These are phyloP conservation scores for Heterodera schachtii DNA, from an alignment of 1,140 invertebrate species.

Conservation along the genomic window DNA sequence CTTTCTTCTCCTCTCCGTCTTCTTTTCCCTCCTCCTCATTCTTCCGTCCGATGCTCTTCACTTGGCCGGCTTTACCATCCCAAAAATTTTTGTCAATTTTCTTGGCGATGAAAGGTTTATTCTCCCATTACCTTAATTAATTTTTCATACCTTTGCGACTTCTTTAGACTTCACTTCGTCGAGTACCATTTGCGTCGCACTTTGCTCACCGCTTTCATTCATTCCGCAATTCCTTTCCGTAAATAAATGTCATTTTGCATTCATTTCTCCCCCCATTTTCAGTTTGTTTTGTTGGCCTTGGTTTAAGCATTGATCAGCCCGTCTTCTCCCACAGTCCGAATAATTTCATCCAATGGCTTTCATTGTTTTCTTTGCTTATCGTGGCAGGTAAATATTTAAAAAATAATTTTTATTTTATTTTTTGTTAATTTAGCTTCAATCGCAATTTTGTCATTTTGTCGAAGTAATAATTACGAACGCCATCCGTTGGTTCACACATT, in stretches of 20 bases:
- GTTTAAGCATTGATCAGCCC: slow-evolving; percentile 31
- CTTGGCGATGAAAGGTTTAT: slow-evolving; percentile 36
- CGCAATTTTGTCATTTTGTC: slow-evolving; percentile 3
- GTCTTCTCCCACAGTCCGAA: slow-evolving; percentile 32
- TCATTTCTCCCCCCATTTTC: slow-evolving; percentile 23
- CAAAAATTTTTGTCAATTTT: slow-evolving; percentile 38
- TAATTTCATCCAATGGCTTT: slow-evolving; percentile 32
- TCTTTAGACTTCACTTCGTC: slow-evolving; percentile 37
- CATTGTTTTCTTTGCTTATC: slow-evolving; percentile 35
- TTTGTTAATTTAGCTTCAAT: slow-evolving; percentile 15
- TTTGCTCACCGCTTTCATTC: slow-evolving; percentile 36
- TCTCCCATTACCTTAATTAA: not conserved
- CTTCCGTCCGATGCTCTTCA: slow-evolving; percentile 37
- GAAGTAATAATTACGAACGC: slow-evolving; percentile 20
- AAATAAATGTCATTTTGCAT: not conserved
- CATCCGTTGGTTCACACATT: slow-evolving; percentile 18
- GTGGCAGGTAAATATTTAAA: slow-evolving; percentile 21
- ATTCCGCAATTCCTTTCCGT: slow-evolving; percentile 36
- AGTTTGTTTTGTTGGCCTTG: slow-evolving; percentile 44
- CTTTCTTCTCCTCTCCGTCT: slow-evolving; percentile 29
- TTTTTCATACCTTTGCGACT: not conserved
- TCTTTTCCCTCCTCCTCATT: slow-evolving; percentile 33
- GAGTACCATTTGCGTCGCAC: slow-evolving; percentile 39
- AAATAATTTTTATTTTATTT: slow-evolving; percentile 1
- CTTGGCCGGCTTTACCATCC: slow-evolving; percentile 40